A percentile compares a stretch with the other conserved stretches of the same genome.
phyloP scores from a whole-genome alignment of 2,888 invertebrate species.

The Seladonia tumulorum region DNA sequence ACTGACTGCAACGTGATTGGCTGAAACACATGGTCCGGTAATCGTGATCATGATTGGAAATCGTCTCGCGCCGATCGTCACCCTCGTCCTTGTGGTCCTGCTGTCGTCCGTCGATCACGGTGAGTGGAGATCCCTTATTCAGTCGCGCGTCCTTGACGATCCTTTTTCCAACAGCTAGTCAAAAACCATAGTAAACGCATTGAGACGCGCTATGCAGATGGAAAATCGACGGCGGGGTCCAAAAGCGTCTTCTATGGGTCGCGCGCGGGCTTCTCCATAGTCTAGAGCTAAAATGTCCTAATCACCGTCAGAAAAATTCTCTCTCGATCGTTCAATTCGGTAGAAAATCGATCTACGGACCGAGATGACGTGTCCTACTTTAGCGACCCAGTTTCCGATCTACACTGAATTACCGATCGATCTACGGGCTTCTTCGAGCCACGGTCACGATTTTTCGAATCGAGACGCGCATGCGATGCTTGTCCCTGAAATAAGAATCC shows the following conservation, averaged over 20 bases:
- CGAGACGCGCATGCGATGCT: not conserved
- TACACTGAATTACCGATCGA: slow-evolving; percentile 41
- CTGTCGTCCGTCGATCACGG: slow-evolving; percentile 74
- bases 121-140: slow-evolving; percentile 65
- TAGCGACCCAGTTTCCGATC: slow-evolving; percentile 25
- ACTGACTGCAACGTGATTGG: slow-evolving; percentile 57
- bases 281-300: not conserved
- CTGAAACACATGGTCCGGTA: slow-evolving; percentile 78
- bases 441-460: not conserved
- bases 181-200: not conserved
- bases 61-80: slow-evolving; percentile 72
- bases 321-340: not conserved
- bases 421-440: slow-evolving; percentile 13
- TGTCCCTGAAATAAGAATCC: not conserved
- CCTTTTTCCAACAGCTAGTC: not conserved
- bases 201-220: not conserved
- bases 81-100: slow-evolving; percentile 73
- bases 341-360: not conserved
- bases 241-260: not conserved
- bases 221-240: not conserved
- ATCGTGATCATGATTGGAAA: slow-evolving; percentile 75
- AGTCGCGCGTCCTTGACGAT: not conserved
- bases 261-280: not conserved
- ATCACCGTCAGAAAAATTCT: not conserved
- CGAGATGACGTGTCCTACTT: not conserved